Evolutionary conservation across 2,888 invertebrate genomes (phyloP).

Genomic region (Drosophila algonquin): DNA sequence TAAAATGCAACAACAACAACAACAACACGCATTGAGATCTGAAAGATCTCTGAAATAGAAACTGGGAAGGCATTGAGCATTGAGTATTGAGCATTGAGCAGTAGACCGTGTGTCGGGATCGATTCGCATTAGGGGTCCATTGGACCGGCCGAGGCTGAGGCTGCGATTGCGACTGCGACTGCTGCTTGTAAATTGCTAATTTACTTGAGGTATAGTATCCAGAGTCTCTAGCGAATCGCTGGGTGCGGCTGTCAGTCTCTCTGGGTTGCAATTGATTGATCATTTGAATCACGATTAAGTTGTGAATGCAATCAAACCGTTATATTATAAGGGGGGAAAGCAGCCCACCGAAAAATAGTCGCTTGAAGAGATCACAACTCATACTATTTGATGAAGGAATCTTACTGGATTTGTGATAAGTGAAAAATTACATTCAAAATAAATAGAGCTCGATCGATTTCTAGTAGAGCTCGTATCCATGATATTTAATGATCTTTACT

Average conservation of each 20-base stretch:
- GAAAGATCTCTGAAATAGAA: conserved; percentile 26
- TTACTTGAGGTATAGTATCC: background rate
- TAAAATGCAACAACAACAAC: conserved; percentile 5
- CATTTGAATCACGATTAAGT: conserved; percentile 29
- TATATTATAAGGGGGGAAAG: background rate
- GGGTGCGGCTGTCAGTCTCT: conserved; percentile 17
- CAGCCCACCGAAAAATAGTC: no score
- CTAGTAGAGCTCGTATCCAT: no score
- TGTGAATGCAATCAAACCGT: conserved; percentile 14
- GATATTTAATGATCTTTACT: no score
- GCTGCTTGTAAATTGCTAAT: background rate
- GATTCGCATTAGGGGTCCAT: conserved; percentile 44
- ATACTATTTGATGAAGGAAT: no score
- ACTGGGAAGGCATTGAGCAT: conserved; percentile 40
- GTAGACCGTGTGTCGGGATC: conserved; percentile 43
- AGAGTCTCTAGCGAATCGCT: background rate
- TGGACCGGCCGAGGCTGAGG: conserved; percentile 36
- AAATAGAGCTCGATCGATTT: no score
- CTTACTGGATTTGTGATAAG: no score
- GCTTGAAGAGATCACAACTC: no score
- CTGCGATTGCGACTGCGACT: no score
- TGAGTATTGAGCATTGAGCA: conserved; percentile 24
- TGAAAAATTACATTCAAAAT: no score
- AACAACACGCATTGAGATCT: conserved; percentile 17
- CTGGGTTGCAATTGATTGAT: conserved; percentile 25